A percentile compares a stretch with the other conserved stretches of the same genome.
Conservation (phyloP, 2,113 vertebrate genomes). For the Struthio camelus region DNA sequence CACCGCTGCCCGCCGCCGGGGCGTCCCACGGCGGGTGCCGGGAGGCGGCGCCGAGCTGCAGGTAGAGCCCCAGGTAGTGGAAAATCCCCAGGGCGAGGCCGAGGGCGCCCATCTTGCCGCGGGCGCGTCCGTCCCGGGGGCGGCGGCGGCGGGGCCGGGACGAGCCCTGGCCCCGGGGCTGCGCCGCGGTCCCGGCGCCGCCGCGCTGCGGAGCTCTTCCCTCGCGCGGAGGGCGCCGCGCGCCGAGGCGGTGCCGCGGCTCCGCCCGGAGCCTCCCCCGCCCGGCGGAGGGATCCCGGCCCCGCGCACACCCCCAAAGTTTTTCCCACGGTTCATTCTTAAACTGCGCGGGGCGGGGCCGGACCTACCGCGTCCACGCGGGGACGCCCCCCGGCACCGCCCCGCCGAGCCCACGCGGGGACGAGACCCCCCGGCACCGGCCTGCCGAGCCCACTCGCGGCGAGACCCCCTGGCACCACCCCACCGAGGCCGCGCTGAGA, state of each 20-base stretch:
- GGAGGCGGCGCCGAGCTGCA: slow-evolving; percentile 85
- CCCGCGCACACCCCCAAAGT: slow-evolving; percentile 75
- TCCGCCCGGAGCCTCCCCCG: slow-evolving; percentile 60
- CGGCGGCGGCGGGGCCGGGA: not conserved
- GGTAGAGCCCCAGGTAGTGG: slow-evolving; percentile 88
- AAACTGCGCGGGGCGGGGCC: not conserved
- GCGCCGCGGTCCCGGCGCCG: not conserved
- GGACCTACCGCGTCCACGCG: not conserved
- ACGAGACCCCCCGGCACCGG: not conserved
- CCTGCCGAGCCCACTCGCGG: not conserved
- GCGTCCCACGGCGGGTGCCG: slow-evolving; percentile 81
- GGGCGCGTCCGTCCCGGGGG: not conserved
- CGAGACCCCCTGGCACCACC: too few relatives aligned
- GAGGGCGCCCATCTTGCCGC: slow-evolving; percentile 81
- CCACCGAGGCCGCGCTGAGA: too few relatives aligned
- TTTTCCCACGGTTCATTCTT: slow-evolving; percentile 75
- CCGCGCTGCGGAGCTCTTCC: slow-evolving; percentile 75
- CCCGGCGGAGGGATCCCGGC: slow-evolving; percentile 85
- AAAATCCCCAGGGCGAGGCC: slow-evolving; percentile 82
- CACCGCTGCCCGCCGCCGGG: slow-evolving; percentile 84
- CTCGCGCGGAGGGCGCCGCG: slow-evolving; percentile 66
- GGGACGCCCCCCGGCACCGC: not conserved
- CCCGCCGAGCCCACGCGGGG: not conserved
- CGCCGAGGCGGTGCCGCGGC: slow-evolving; percentile 27
- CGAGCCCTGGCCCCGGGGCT: not conserved